phyloP scores from a whole-genome alignment of 2,888 invertebrate species.

The Conus canariensis region DNA sequence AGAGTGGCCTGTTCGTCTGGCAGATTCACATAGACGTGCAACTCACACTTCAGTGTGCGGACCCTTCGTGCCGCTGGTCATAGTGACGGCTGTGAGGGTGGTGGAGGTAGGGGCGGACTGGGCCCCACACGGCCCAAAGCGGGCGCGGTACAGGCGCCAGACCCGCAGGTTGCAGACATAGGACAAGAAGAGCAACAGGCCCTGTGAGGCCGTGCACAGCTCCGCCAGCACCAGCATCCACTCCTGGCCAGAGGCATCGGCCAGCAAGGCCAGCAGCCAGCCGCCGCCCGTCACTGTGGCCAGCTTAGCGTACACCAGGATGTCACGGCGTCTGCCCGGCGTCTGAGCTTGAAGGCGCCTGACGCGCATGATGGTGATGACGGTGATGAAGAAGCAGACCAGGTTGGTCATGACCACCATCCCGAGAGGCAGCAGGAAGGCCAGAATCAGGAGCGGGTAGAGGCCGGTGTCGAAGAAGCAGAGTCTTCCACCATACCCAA shows the following conservation, averaged over 20 bases:
- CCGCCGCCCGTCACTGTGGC: neutral
- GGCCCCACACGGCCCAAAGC: neutral
- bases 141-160: slow-evolving; percentile 22
- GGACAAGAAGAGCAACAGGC: slow-evolving; percentile 31
- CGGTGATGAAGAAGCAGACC: neutral
- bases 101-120: neutral
- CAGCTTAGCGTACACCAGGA: slow-evolving; percentile 29
- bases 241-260: neutral
- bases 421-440: slow-evolving; percentile 12
- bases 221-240: slow-evolving; percentile 24
- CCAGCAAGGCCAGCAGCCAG: slow-evolving; percentile 10
- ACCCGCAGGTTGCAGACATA: slow-evolving; percentile 22
- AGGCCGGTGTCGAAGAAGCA: slow-evolving; percentile 43
- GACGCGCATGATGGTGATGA: slow-evolving; percentile 28
- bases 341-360: neutral
- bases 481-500: slow-evolving; percentile 40
- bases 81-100: neutral
- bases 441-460: neutral
- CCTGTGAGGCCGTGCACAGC: slow-evolving; percentile 15
- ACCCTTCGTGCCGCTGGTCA: neutral
- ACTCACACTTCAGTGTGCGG: neutral
- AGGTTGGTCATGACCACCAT: slow-evolving; percentile 8
- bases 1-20: too few relatives aligned
- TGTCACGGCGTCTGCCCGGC: neutral
- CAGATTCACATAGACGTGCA: too few relatives aligned